Base-by-base conservation (phyloP, 2,113 vertebrate species). In the Brienomyrus longianalis region DNA sequence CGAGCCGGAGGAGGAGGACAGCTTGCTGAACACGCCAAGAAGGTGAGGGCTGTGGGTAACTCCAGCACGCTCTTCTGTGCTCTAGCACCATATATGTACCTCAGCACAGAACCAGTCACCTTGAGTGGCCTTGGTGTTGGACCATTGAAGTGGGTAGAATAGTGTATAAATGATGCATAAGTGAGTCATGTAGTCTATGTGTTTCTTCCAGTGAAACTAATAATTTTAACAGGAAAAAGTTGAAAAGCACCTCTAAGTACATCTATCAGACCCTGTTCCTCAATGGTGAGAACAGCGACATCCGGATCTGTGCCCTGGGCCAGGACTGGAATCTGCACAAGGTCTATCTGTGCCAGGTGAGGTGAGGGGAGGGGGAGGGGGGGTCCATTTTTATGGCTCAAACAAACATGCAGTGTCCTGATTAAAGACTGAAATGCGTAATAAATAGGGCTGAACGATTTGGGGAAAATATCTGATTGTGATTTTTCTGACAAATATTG, bases 301-400 rank as follows among this genome's bases (percentile, higher is more conserved):
- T 99, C 93, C 96, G 97, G 27, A 99, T 99, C 45, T 97, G 97
- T 91, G 98, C 98, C 7, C 95, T 99, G 92, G 98, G 98, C 89
- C 97, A 99, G 93, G 97, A 98, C 86, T 99, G 98, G 98, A 98
- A 97, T 92, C 96, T 99, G 91, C 98, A 99, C 92, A 99, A 99
- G 94, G 96, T 99, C 5, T 99, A 99, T 91, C 94, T 99, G 90
- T 98, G 98, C 88, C 98, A 99, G 97, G 98, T 99, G 94, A 93
- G 51, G 85, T 31, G 31, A 31, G 17, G 52, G 23, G 6, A 1
- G 43, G 5, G 6, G 15, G 15, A 1, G 17, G 43, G 35, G 19
- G 39, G 45, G 5, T 13, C 13, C 35, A 0, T 85, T 31, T 85
- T 5, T 51, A 48, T 50, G 45, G 83, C n/a, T 86, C 11, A 47